Evolutionary conservation across 1,140 invertebrate genomes (phyloP), one percentile per base, ranked within the genome.

Genomic region (Akabosia matsudoensis): DNA sequence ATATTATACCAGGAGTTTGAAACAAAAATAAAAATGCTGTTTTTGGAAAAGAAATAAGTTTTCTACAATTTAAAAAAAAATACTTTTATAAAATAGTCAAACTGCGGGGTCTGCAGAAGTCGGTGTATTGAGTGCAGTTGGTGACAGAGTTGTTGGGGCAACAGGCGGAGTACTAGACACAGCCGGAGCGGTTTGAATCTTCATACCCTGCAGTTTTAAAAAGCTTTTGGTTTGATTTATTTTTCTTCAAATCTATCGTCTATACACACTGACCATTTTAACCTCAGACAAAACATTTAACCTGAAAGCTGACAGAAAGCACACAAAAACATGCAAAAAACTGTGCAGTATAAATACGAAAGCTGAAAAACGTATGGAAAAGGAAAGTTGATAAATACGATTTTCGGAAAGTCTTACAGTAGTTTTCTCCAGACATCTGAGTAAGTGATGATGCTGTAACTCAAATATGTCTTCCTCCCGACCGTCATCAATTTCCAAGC

Each of bases 391-490:
- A 45, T 45, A 45, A 45, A 45, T 10, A 45, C 37, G n/a, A n/a
- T n/a, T n/a, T n/a, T n/a, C n/a, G 73, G 2, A 22, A 51, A 10
- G 33, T 85, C 88, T 90, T 87, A 97, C 97, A 86, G 97, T 99
- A 73, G 97, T 98, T 85, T 97, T 97, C 85, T 99, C 97, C 77
- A 99, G 89, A 86, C 97, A 99, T 82, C 95, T 90, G 71, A 99
- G 88, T 67, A 99, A 88, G 87, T 99, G 97, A 87, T 99, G 97
- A 88, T 99, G 97, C 87, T 99, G 97, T 85, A 99, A 88, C 85
- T 99, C 96, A 86, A 99, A 98, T 82, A 99, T 97, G 85, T 99
- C 97, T 84, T 98, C 95, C 84, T 97, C 94, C 82, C 92, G 89
- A 82, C 92, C 92, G 75, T 97, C 95, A 83, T 96, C 94, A 79